phyloP scores from a whole-genome alignment of 2,888 invertebrate genomes.

The Thumatha senex region DNA sequence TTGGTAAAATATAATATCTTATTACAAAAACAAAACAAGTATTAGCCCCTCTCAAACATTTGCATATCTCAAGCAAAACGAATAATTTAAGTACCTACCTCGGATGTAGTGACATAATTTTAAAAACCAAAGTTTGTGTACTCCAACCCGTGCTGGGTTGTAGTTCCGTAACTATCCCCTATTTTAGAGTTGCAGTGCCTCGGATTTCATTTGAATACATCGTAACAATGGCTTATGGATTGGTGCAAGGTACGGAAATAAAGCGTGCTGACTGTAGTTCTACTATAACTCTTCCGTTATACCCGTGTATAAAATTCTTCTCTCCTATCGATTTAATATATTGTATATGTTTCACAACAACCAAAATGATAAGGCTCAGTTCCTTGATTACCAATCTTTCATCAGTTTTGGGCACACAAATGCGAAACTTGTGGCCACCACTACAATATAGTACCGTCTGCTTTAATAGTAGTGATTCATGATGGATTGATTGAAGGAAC shows the following conservation, averaged over 20 bases:
- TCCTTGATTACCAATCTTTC: too few species aligned
- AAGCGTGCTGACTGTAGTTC: background rate
- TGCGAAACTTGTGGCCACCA: too few species aligned
- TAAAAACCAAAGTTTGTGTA: slow-evolving; percentile 22
- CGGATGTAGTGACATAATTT: slow-evolving; percentile 17
- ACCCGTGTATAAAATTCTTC: too few species aligned
- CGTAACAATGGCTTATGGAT: slow-evolving; percentile 35
- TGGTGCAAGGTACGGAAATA: slow-evolving; percentile 3
- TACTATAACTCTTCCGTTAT: too few species aligned
- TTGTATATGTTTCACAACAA: too few species aligned
- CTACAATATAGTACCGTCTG: too few species aligned
- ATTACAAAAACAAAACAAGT: slow-evolving; percentile 1
- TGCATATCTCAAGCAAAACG: slow-evolving; percentile 7
- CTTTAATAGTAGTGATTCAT: too few species aligned
- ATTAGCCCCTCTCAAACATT: slow-evolving; percentile 2
- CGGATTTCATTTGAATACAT: slow-evolving; percentile 53
- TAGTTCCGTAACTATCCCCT: slow-evolving; percentile 30
- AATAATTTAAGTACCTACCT: slow-evolving; percentile 12
- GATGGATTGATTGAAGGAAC: too few species aligned
- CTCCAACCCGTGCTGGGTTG: too few species aligned
- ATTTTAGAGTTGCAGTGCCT: slow-evolving; percentile 34
- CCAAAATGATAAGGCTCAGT: too few species aligned
- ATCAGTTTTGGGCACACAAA: too few species aligned
- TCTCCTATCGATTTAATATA: too few species aligned
- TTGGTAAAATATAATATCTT: background rate